A percentile compares a stretch with the other conserved stretches of the same genome.
Evolutionary conservation across 1,140 invertebrate genomes (phyloP).

Genomic region (Cryptotermes secundus): DNA sequence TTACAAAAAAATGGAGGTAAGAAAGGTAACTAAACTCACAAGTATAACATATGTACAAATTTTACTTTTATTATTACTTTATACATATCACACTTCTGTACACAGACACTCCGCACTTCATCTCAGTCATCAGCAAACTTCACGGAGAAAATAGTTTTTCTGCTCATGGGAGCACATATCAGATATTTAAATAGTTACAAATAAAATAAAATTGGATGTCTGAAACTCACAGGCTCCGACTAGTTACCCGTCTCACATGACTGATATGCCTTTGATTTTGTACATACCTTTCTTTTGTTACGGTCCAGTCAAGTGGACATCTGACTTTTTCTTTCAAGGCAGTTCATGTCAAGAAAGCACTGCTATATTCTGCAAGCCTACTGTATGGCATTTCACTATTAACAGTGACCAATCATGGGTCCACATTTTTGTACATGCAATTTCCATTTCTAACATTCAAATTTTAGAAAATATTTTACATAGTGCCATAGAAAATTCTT

Average conservation of each 20-base stretch:
- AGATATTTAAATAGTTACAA: not conserved
- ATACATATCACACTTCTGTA: not conserved
- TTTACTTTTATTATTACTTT: not conserved
- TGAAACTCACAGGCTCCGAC: not conserved
- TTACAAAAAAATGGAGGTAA: no score
- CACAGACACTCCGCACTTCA: not conserved
- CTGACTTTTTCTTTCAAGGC: not conserved
- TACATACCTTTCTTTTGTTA: not conserved
- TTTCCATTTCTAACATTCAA: not conserved
- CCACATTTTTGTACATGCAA: not conserved
- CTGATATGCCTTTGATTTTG: not conserved
- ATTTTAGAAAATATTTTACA: no score
- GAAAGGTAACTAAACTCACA: not conserved
- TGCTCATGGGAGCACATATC: not conserved
- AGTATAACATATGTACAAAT: not conserved
- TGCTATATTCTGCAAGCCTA: no score
- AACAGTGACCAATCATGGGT: not conserved
- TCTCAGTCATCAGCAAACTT: not conserved
- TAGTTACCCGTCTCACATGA: not conserved
- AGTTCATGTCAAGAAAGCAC: not conserved
- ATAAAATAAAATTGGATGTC: not conserved
- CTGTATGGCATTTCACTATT: no score
- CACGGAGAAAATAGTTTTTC: slow-evolving; percentile 3
- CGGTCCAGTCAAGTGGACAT: not conserved
- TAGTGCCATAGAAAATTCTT: no score